Percentiles rank a stretch among this genome's conserved stretches.
These are phyloP conservation scores for Thymallus thymallus DNA, from an alignment of 2,113 vertebrate genomes.

Conservation along the genomic window DNA sequence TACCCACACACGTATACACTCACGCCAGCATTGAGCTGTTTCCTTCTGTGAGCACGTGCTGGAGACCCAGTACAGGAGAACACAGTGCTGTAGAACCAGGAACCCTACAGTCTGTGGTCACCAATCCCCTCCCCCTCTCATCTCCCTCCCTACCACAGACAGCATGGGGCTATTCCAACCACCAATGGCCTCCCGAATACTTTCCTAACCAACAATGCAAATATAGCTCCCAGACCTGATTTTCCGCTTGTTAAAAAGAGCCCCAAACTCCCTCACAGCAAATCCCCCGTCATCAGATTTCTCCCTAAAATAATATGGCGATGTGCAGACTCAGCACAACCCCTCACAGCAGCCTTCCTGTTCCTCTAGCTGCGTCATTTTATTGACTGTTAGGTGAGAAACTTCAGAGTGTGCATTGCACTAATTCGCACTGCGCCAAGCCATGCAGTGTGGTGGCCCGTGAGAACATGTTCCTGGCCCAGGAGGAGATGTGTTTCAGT, in stretches of 20 bases:
- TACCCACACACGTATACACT: background rate
- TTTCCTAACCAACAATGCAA: slow-evolving; percentile 66
- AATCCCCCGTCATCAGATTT: slow-evolving; percentile 66
- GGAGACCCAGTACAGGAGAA: slow-evolving; percentile 23
- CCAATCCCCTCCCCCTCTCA: background rate
- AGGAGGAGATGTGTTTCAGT: background rate
- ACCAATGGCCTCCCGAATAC: slow-evolving; percentile 46
- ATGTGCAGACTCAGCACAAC: slow-evolving; percentile 62
- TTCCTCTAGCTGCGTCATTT: slow-evolving; percentile 36
- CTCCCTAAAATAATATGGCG: slow-evolving; percentile 63
- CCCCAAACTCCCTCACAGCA: slow-evolving; percentile 30
- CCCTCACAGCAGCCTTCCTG: slow-evolving; percentile 11
- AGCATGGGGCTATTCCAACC: slow-evolving; percentile 48
- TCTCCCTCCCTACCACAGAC: slow-evolving; percentile 9
- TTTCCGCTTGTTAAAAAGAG: slow-evolving; percentile 69
- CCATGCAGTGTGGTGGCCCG: background rate
- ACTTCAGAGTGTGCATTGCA: slow-evolving; percentile 29
- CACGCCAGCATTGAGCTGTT: background rate
- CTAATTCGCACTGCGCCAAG: background rate
- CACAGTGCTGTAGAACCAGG: background rate
- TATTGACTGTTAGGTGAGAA: slow-evolving; percentile 50
- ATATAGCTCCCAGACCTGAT: slow-evolving; percentile 58
- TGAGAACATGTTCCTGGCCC: background rate
- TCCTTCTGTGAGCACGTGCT: slow-evolving; percentile 10
- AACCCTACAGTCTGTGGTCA: slow-evolving; percentile 32